These are phyloP conservation scores for Scaptomyza cyrtandrae DNA, from an alignment of 2,888 invertebrate species.

Conservation along the genomic window DNA sequence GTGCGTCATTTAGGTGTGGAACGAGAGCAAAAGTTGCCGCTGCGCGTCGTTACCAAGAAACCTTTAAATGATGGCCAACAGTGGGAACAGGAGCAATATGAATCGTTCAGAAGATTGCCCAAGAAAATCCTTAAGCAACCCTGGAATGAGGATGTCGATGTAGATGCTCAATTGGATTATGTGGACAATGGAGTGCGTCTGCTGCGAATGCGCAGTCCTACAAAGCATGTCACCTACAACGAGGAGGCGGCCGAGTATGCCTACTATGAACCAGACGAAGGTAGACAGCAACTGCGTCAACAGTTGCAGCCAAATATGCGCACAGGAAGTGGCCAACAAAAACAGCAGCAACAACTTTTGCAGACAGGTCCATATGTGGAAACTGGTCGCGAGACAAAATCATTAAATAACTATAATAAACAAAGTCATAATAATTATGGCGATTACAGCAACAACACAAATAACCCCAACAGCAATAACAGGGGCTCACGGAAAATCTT, in stretches of 20 bases:
- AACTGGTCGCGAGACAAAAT: slow-evolving; percentile 66
- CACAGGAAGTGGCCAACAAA: slow-evolving; percentile 72
- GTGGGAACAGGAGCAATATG: slow-evolving; percentile 27
- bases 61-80: slow-evolving; percentile 57
- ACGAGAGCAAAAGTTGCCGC: slow-evolving; percentile 27
- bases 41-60: slow-evolving; percentile 48
- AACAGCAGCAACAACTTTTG: slow-evolving; percentile 29
- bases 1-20: slow-evolving; percentile 71
- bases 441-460: slow-evolving; percentile 35
- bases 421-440: slow-evolving; percentile 56
- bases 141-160: slow-evolving; percentile 33
- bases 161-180: slow-evolving; percentile 42
- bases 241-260: slow-evolving; percentile 71
- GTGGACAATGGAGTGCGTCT: slow-evolving; percentile 64
- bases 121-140: slow-evolving; percentile 66
- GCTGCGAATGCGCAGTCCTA: slow-evolving; percentile 63
- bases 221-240: slow-evolving; percentile 74
- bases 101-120: slow-evolving; percentile 32
- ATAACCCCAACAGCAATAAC: slow-evolving; percentile 25
- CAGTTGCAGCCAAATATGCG: slow-evolving; percentile 67
- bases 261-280: slow-evolving; percentile 52
- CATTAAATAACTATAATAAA: slow-evolving; percentile 71
- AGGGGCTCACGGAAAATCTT: slow-evolving; percentile 67
- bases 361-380: slow-evolving; percentile 65
- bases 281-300: slow-evolving; percentile 7